These are phyloP conservation scores for Hafferia zeledoni DNA, from an alignment of 2,797 vertebrate species.

Conservation along the genomic window DNA sequence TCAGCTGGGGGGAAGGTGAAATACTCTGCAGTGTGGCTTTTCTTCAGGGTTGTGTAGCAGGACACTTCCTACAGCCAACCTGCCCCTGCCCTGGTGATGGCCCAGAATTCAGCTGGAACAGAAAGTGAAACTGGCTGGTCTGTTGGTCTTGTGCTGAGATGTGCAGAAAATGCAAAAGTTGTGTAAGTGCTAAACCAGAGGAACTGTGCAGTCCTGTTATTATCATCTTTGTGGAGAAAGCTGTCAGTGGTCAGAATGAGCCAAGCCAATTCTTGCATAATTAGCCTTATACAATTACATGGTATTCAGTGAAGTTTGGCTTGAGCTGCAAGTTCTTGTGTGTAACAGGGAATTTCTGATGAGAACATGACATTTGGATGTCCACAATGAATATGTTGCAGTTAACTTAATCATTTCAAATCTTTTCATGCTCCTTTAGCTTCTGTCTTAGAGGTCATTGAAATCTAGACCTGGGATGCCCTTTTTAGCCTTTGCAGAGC, in stretches of 20 bases:
- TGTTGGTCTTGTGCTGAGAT: not conserved
- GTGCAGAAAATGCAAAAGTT: not conserved
- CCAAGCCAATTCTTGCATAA: not conserved
- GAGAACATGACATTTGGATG: not conserved
- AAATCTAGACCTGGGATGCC: conserved; percentile 31
- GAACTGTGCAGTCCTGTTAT: not conserved
- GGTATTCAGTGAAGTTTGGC: conserved; percentile 24
- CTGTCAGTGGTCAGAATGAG: not conserved
- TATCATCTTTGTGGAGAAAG: not conserved
- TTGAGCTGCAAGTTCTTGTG: not conserved
- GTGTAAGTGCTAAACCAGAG: not conserved
- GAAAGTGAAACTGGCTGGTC: conserved; percentile 45
- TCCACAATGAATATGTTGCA: not conserved
- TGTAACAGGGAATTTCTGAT: not conserved
- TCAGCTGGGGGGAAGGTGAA: not conserved
- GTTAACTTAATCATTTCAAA: conserved; percentile 2
- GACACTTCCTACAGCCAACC: not conserved
- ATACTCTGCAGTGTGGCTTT: not conserved
- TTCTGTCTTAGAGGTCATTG: conserved; percentile 43
- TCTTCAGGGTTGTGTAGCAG: not conserved
- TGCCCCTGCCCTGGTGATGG: not conserved
- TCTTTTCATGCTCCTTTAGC: not conserved
- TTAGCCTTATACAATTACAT: conserved; percentile 1
- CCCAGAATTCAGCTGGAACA: conserved; percentile 10
- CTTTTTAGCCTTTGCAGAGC: conserved; percentile 34